A percentile compares a stretch with the other conserved stretches of the same genome.
Conservation (phyloP, 2,888 invertebrate genomes). For the Seladonia tumulorum region DNA sequence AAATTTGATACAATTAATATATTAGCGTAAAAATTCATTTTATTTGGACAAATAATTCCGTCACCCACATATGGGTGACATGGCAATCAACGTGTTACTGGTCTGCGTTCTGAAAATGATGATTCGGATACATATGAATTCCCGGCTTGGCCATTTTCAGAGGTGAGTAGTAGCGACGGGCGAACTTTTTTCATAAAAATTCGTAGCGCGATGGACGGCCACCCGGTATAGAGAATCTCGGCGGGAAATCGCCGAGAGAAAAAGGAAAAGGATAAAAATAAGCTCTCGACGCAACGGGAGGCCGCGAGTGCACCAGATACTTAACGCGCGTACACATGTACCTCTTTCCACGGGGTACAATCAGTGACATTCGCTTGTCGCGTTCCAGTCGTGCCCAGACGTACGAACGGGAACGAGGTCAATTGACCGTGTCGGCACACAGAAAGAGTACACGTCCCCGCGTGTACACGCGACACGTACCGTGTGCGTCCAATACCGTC, state of each 20-base stretch:
- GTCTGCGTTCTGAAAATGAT: neutral
- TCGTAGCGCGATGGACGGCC: neutral
- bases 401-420: constrained; percentile 64
- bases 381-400: constrained; percentile 59
- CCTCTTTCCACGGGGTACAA: constrained; percentile 29
- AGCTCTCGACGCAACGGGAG: neutral
- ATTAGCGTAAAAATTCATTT: too few species aligned
- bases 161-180: neutral
- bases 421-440: constrained; percentile 57
- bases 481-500: constrained; percentile 28
- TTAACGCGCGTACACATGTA: constrained; percentile 19
- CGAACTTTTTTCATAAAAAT: neutral
- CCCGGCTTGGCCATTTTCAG: neutral
- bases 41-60: too few species aligned
- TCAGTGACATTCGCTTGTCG: constrained; percentile 53
- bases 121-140: neutral
- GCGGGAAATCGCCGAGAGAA: constrained; percentile 7
- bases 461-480: constrained; percentile 30
- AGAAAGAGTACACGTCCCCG: constrained; percentile 15
- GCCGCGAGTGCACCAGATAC: constrained; percentile 19
- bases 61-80: too few species aligned
- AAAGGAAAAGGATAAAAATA: constrained; percentile 14
- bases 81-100: too few species aligned
- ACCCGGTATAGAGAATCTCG: neutral
- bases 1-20: too few species aligned